Evolutionary conservation across 2,797 vertebrate genomes (phyloP).

Genomic region (Poeciliopsis gracilis): DNA sequence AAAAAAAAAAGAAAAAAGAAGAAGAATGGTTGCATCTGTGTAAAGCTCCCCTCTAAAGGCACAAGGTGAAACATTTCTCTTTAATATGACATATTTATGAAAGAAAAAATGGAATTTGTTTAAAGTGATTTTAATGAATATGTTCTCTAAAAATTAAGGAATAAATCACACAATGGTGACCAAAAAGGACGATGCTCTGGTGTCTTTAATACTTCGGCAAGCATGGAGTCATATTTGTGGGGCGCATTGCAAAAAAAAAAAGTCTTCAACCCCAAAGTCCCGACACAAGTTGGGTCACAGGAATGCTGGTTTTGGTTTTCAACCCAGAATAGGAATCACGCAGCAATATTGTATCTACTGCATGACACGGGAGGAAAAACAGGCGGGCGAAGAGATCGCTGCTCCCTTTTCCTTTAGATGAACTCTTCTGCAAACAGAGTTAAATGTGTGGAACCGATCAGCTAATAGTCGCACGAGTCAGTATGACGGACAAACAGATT

Average conservation of each 20-base stretch:
- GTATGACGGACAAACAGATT: too few relatives aligned
- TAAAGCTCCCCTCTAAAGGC: slow-evolving; percentile 72
- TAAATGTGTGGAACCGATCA: neutral
- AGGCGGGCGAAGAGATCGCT: neutral
- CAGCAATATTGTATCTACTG: neutral
- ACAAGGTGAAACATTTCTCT: slow-evolving; percentile 83
- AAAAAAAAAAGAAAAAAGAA: too few relatives aligned
- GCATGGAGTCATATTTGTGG: neutral
- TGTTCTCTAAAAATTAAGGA: slow-evolving; percentile 81
- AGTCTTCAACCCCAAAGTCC: neutral
- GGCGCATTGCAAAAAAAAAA: neutral
- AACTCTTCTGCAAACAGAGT: neutral
- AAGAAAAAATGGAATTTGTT: slow-evolving; percentile 78
- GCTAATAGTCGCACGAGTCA: too few relatives aligned
- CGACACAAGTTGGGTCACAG: neutral
- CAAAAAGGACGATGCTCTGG: slow-evolving; percentile 27
- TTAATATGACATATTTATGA: slow-evolving; percentile 87
- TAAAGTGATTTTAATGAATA: slow-evolving; percentile 82
- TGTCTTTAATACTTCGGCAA: slow-evolving; percentile 5
- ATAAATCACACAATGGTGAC: slow-evolving; percentile 78
- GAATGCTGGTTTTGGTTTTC: neutral
- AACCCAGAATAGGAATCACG: neutral
- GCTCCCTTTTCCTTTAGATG: neutral
- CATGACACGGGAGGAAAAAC: neutral
- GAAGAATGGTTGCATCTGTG: slow-evolving; percentile 64